A percentile compares a stretch with the other conserved stretches of the same genome.
Conservation (phyloP, 2,113 vertebrate genomes). For the Neofelis nebulosa region DNA sequence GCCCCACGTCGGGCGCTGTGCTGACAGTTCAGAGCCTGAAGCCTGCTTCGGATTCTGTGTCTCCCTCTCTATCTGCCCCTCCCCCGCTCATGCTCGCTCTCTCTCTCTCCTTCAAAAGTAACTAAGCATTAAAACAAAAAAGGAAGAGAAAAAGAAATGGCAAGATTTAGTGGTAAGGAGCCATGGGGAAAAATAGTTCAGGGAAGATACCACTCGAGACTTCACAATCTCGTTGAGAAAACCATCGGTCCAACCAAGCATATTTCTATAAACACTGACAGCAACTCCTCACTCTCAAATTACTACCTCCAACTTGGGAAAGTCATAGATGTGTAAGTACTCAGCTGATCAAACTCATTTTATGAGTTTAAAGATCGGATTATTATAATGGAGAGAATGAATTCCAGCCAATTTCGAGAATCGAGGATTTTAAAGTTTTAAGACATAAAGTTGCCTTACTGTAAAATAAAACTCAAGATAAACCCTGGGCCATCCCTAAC, state of each 20-base stretch:
- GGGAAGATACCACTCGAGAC: neutral
- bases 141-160: neutral
- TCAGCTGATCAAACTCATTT: neutral
- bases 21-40: no score
- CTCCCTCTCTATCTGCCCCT: no score
- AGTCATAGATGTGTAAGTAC: neutral
- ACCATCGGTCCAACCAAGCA: neutral
- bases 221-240: neutral
- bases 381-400: neutral
- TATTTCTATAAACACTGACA: rapidly evolving
- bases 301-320: neutral
- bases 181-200: neutral
- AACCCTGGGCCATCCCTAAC: neutral
- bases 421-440: neutral
- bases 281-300: neutral
- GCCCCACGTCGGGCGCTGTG: no score
- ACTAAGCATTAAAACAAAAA: neutral
- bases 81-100: no score
- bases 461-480: neutral
- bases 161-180: neutral
- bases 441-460: neutral
- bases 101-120: no score
- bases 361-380: neutral
- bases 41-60: no score
- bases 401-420: neutral